Conservation (phyloP, 2,113 vertebrate genomes). For the Brachirus orientalis region DNA sequence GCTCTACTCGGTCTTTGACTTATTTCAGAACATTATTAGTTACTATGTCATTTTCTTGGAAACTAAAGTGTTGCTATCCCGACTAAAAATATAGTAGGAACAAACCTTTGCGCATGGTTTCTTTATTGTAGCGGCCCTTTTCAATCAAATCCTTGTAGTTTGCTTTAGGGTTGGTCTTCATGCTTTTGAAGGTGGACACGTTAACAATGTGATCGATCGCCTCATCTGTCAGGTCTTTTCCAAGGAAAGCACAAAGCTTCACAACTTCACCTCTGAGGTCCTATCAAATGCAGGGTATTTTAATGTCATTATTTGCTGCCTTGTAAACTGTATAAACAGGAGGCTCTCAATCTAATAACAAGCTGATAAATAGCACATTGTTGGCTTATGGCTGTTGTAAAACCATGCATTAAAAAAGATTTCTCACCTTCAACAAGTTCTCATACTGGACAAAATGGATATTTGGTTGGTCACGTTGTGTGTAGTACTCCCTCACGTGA, state of each 20-base stretch:
- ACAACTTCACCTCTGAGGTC: slow-evolving; percentile 7
- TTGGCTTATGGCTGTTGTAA: too few species aligned
- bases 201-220: not conserved
- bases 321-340: too few species aligned
- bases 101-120: slow-evolving; percentile 5
- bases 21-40: too few species aligned
- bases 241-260: not conserved
- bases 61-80: too few species aligned
- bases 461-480: not conserved
- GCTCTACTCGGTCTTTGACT: not conserved
- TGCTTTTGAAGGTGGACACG: slow-evolving; percentile 3
- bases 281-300: not conserved
- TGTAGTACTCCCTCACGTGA: not conserved
- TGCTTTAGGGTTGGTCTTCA: not conserved
- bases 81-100: not conserved
- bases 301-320: not conserved
- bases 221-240: not conserved
- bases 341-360: too few species aligned
- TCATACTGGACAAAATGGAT: slow-evolving; percentile 6
- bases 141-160: not conserved
- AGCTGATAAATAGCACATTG: not conserved
- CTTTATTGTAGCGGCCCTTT: not conserved
- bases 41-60: too few species aligned
- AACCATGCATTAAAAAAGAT: not conserved
- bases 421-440: not conserved